Evolutionary conservation across 2,888 invertebrate genomes (phyloP), one percentile per base, ranked within the genome.

Genomic region (Sinotaia quadrata): DNA sequence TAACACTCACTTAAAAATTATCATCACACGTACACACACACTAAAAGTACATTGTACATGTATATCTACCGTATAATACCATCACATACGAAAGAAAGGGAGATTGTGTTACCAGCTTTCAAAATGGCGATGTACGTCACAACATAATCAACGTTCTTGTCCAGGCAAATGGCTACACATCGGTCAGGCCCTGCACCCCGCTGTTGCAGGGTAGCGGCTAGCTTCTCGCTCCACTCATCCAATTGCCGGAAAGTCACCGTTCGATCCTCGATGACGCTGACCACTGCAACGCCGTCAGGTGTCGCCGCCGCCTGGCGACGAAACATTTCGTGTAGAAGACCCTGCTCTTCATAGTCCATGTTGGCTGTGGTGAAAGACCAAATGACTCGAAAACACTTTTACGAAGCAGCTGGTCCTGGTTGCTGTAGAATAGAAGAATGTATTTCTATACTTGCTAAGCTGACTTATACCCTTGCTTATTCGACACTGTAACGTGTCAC

Each of bases 101-200:
- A 47, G 24, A 65, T 18, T 29, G n/a, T 34, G 69, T 69, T 58
- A 88, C 88, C 89, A 51, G 88, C 87, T 78, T 86, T 87, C 12
- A 89, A 78, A 24, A 87, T 87, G 18, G 87, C 86, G 66, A 89
- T 86, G 68, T 89, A 89, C 4, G 87, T 68, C 24, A 88, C 71
- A 27, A 83, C 81, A 72, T 84, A 88, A 67, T 87, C 86, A 12
- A 86, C 74, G 57, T 82, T 79, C 73, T 85, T 85, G 62, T 87
- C 84, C 82, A 89, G 83, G 75, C 84, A 89, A 56, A 89, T 88
- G 34, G 85, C 88, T 0, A 88, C 87, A 71, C 81, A 79, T 1
- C 76, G 75, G 67, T 89, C 85, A 5, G 82, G 79, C 29, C 65
- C 67, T 4, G 87, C 85, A 2, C 86, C 87, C 44, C 71, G 78